phyloP scores from a whole-genome alignment of 2,797 vertebrate genomes.

The Alfaro cultratus region DNA sequence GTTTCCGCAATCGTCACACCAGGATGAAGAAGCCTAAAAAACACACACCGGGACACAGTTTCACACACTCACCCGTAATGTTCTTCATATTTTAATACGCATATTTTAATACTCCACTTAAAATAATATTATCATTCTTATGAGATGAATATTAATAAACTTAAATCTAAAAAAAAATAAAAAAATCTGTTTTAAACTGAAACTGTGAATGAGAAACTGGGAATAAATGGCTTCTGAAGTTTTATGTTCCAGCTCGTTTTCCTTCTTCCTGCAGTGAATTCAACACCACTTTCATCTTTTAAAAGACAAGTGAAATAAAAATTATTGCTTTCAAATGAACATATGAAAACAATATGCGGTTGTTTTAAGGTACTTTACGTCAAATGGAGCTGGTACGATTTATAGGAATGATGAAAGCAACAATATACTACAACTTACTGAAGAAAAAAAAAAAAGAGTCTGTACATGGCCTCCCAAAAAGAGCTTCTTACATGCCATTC shows the following conservation, averaged over 20 bases:
- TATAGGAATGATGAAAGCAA: conserved; percentile 51
- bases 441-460: not conserved
- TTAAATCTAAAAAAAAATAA: not conserved
- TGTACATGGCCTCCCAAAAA: not conserved
- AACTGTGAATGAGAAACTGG: not conserved
- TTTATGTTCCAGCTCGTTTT: not conserved
- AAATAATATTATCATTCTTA: not conserved
- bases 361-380: conserved; percentile 16
- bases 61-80: not conserved
- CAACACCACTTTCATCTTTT: not conserved
- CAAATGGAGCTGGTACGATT: conserved; percentile 45
- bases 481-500: not conserved
- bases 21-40: conserved; percentile 21
- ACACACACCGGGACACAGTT: not conserved
- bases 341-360: conserved; percentile 12
- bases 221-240: not conserved
- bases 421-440: conserved; percentile 54
- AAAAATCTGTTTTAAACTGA: not conserved
- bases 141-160: not conserved
- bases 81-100: not conserved
- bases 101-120: not conserved
- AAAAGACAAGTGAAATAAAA: not conserved
- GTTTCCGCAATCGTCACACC: conserved; percentile 20
- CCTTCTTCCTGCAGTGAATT: not conserved
- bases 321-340: conserved; percentile 3